phyloP scores from a whole-genome alignment of 1,140 invertebrate species.

The Hetaerina americana region DNA sequence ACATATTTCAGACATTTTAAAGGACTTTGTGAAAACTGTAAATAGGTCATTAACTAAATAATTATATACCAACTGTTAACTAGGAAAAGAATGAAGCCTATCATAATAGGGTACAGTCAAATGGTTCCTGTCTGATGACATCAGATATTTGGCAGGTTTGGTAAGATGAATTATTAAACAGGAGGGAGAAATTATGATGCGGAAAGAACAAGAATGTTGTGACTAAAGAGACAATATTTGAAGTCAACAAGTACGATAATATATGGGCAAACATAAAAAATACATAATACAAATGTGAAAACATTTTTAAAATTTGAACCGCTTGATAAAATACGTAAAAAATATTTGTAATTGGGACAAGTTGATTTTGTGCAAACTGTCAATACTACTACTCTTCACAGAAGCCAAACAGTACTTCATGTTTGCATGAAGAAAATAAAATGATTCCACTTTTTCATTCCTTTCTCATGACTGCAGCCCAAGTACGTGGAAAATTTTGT shows the following conservation, averaged over 20 bases:
- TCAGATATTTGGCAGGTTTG: conserved; percentile 3
- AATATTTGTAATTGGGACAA: background rate
- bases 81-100: background rate
- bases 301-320: conserved; percentile 2
- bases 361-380: background rate
- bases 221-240: background rate
- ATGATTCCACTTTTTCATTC: conserved; percentile 14
- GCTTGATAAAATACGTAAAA: background rate
- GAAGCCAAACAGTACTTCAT: conserved; percentile 4
- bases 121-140: background rate
- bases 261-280: conserved; percentile 1
- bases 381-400: conserved; percentile 1
- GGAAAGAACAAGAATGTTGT: background rate
- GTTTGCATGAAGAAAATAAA: background rate
- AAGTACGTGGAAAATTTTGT: conserved; percentile 44
- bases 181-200: conserved; percentile 5
- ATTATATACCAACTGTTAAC: background rate
- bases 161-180: conserved; percentile 2
- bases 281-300: background rate
- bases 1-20: background rate
- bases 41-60: background rate
- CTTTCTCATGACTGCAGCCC: conserved; percentile 30
- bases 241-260: conserved; percentile 3
- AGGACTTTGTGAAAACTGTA: background rate
- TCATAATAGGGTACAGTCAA: background rate